A percentile compares a stretch with the other conserved stretches of the same genome.
These are phyloP conservation scores for Eupeodes corollae DNA, from an alignment of 1,140 invertebrate genomes.

Conservation along the genomic window DNA sequence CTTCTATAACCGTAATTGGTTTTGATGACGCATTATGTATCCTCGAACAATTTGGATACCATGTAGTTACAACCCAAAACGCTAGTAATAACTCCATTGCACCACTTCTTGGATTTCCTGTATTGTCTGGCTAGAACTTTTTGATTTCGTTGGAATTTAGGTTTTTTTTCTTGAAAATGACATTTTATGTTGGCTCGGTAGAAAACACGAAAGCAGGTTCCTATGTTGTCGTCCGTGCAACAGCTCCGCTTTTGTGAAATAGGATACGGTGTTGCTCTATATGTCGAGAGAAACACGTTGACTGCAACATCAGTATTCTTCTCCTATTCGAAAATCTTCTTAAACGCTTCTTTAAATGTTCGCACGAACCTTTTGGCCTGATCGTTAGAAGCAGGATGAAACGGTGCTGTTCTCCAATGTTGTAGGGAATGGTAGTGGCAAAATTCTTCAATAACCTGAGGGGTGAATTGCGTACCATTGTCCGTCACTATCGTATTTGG, in stretches of 20 bases:
- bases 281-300: neutral
- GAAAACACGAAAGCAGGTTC: neutral
- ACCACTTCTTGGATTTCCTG: neutral
- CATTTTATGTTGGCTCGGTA: neutral
- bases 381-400: neutral
- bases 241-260: constrained; percentile 3
- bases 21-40: too few relatives aligned
- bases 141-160: neutral
- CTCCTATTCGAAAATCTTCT: neutral
- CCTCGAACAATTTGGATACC: neutral
- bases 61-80: neutral
- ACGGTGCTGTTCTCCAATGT: neutral
- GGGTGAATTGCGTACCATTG: constrained; percentile 9
- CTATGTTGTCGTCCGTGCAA: constrained; percentile 2
- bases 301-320: neutral
- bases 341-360: neutral
- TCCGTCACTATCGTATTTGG: constrained; percentile 8
- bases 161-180: neutral
- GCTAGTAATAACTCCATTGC: neutral
- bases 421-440: neutral
- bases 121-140: neutral
- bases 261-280: constrained; percentile 3
- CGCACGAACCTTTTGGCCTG: neutral
- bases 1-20: too few relatives aligned
- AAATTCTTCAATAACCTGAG: neutral